A percentile compares a stretch with the other conserved stretches of the same genome.
Evolutionary conservation across 2,888 invertebrate species (phyloP).

Genomic region (Eristalinus sepulchralis): DNA sequence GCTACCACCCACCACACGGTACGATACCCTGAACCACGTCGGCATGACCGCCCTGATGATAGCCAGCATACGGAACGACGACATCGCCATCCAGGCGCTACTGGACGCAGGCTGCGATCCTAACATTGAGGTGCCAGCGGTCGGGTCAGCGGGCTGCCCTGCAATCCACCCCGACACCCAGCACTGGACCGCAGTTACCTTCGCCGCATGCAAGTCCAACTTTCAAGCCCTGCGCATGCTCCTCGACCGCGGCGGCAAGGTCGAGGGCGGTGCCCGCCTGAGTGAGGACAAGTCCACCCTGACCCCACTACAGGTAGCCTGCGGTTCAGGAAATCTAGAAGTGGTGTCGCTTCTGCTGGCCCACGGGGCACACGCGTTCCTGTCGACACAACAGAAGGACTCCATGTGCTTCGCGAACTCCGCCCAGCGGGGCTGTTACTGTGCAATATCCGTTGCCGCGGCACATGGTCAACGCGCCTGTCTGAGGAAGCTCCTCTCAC

Average conservation of each 20-base stretch:
- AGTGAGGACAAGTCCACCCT: constrained; percentile 93
- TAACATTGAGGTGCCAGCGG: constrained; percentile 88
- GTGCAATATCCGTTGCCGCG: constrained; percentile 94
- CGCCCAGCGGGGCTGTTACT: constrained; percentile 92
- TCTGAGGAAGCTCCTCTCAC: constrained; percentile 89
- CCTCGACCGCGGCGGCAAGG: constrained; percentile 90
- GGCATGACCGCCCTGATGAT: constrained; percentile 93
- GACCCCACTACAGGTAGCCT: constrained; percentile 93
- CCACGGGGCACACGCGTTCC: constrained; percentile 93
- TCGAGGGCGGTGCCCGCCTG: constrained; percentile 91
- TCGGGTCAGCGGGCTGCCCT: constrained; percentile 79
- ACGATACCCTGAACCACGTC: constrained; percentile 89
- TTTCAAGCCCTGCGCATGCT: constrained; percentile 85
- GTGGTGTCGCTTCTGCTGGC: constrained; percentile 90
- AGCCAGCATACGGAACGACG: constrained; percentile 90
- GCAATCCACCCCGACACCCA: constrained; percentile 86
- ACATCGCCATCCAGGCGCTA: constrained; percentile 87
- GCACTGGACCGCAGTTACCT: constrained; percentile 94
- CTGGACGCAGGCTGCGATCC: constrained; percentile 91
- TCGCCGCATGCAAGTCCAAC: constrained; percentile 85
- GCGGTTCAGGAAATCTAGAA: constrained; percentile 90
- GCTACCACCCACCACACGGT: constrained; percentile 86
- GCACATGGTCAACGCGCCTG: constrained; percentile 92
- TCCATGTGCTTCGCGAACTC: constrained; percentile 92
- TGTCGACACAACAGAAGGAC: constrained; percentile 91